A percentile compares a stretch with the other conserved stretches of the same genome.
Conservation (phyloP, 2,113 vertebrate species). For the Geococcyx californianus region DNA sequence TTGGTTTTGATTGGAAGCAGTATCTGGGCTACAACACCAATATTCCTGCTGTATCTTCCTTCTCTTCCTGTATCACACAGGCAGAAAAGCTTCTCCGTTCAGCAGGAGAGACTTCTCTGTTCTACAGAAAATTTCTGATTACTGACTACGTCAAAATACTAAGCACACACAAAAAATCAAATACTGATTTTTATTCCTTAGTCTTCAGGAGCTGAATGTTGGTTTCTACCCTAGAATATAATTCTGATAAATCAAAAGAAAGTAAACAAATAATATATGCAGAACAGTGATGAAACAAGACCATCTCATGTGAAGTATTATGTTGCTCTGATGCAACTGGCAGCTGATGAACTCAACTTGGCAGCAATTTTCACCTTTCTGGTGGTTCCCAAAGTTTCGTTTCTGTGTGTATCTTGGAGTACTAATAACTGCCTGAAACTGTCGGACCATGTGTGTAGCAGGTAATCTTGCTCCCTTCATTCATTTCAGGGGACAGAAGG, state of each 20-base stretch:
- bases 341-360: neutral
- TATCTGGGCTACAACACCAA: neutral
- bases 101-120: neutral
- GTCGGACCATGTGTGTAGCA: neutral
- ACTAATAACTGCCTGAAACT: neutral
- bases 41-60: neutral
- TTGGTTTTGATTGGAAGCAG: neutral
- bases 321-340: neutral
- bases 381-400: neutral
- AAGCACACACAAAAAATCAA: neutral
- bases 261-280: neutral
- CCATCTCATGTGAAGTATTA: neutral
- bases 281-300: neutral
- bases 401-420: too few relatives aligned
- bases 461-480: neutral
- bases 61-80: neutral
- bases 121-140: too few relatives aligned
- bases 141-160: neutral
- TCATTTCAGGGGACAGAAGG: neutral
- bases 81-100: neutral
- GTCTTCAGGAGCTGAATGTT: neutral
- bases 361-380: neutral
- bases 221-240: neutral
- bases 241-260: neutral
- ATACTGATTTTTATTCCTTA: neutral